Evolutionary conservation across 1,140 invertebrate species (phyloP).

Genomic region (Aleiodes sp.): DNA sequence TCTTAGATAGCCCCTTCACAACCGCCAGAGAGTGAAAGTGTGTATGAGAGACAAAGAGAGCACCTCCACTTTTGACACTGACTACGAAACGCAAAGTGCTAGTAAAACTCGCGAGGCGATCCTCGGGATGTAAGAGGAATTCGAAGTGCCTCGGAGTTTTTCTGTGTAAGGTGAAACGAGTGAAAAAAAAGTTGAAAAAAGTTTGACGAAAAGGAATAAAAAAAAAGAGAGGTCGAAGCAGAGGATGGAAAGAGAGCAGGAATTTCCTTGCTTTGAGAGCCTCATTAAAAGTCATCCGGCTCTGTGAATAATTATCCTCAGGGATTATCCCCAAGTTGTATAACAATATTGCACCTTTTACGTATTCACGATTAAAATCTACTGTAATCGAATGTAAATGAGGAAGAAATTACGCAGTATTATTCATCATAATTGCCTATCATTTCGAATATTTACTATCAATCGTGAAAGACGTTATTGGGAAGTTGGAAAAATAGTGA

Average conservation of each 20-base stretch:
- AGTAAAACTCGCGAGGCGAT: conserved; percentile 31
- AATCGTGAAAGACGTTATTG: too few species aligned
- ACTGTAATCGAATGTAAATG: too few species aligned
- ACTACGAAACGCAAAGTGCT: conserved; percentile 28
- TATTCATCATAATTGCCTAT: too few species aligned
- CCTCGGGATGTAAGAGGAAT: conserved; percentile 24
- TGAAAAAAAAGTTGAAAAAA: neutral
- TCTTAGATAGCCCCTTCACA: neutral
- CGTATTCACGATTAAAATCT: neutral
- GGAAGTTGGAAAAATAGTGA: too few species aligned
- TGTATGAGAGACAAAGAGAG: too few species aligned
- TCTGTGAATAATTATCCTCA: conserved; percentile 15
- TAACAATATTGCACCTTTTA: neutral
- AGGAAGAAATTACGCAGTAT: too few species aligned
- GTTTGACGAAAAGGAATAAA: too few species aligned
- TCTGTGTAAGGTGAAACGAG: conserved; percentile 8
- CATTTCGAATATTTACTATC: too few species aligned
- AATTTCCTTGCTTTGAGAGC: conserved; percentile 25
- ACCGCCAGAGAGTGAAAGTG: neutral
- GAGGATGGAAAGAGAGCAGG: neutral
- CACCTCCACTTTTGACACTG: conserved; percentile 32
- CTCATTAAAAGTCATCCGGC: conserved; percentile 31
- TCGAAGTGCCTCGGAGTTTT: conserved; percentile 2
- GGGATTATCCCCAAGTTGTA: neutral
- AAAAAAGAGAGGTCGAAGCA: neutral